Evolutionary conservation across 2,888 invertebrate species (phyloP), one percentile per base, ranked within the genome.

Genomic region (Phortica magna): DNA sequence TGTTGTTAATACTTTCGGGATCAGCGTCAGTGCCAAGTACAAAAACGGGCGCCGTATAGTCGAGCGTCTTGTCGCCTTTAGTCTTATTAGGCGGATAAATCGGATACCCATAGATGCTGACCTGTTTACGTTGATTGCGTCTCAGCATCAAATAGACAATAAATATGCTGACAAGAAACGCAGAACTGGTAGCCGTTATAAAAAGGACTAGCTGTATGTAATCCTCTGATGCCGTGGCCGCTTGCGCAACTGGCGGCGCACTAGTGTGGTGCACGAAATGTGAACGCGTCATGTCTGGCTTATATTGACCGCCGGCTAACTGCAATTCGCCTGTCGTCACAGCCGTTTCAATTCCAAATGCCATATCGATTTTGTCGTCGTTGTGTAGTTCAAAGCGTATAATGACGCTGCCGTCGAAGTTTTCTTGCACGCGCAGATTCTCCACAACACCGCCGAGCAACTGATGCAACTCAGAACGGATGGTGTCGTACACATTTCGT

Each of bases 331-430:
- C 89, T 48, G 85, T 80, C 84, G 93, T 92, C 83, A 96, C 96
- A 93, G 96, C 93, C 91, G 96, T 95, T 90, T 97, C 96, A 65
- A 97, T 93, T 85, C 95, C 94, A 88, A 95, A 96, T 0, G 96
- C 95, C 57, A 96, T 93, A 89, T 97, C 96, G 0, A 96, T 95
- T 85, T 96, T 96, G 81, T 94, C 94, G 0, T 94, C 93, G 5
- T 96, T 96, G 76, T 94, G 93, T 5, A 97, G 92, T 67, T 95
- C 93, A 75, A 95, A 95, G 48, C 94, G 93, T n/a, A 94, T 91
- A 53, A 92, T 92, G 0, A 93, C 91, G 0, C 88, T 88, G 0
- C 92, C 92, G 77, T 94, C 94, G 0, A 93, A 85, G 91, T 93
- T 90, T 87, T 93, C 89, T 90, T 94, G 90, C 76, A 93, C 90